Percentiles rank a stretch among this genome's conserved stretches.
phyloP scores from a whole-genome alignment of 2,113 vertebrate genomes.

The Rhodinocichla rosea region DNA sequence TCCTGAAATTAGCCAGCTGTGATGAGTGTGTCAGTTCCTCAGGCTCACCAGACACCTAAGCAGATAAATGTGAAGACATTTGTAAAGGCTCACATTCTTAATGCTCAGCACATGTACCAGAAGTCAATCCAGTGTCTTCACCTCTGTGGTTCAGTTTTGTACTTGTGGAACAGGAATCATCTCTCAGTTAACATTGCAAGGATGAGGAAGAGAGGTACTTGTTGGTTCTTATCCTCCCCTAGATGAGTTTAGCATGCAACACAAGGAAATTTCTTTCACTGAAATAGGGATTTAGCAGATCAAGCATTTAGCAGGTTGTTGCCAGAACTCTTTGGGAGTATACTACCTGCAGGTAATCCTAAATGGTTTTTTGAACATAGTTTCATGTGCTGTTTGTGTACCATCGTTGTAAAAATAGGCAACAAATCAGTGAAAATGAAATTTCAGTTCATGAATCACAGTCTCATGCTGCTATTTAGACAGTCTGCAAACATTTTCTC shows the following conservation, averaged over 20 bases:
- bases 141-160: background rate
- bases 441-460: background rate
- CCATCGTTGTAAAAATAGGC: background rate
- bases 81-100: background rate
- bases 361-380: background rate
- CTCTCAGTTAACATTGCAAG: background rate
- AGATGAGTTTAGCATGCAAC: background rate
- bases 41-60: background rate
- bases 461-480: background rate
- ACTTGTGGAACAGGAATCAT: background rate
- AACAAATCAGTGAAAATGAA: background rate
- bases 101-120: background rate
- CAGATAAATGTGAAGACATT: background rate
- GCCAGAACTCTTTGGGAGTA: background rate
- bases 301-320: background rate
- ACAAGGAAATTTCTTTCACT: background rate
- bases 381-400: background rate
- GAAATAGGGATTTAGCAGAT: background rate
- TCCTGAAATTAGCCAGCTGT: background rate
- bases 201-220: background rate
- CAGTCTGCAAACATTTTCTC: background rate
- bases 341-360: background rate
- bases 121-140: background rate
- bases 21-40: background rate
- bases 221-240: background rate